Conservation (phyloP, 2,113 vertebrate genomes). For the Irena cyanogastra region DNA sequence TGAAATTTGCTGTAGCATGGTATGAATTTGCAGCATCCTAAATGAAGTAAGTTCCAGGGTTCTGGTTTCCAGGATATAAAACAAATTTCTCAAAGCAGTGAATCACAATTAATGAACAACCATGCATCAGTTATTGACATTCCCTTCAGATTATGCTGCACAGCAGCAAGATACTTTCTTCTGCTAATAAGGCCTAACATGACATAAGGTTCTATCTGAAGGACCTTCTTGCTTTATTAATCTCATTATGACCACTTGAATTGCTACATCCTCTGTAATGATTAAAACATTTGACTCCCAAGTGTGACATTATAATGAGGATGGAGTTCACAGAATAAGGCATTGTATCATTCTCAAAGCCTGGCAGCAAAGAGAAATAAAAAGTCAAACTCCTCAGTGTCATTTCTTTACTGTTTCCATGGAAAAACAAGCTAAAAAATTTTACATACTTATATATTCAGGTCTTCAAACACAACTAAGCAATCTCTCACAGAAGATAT, state of each 20-base stretch:
- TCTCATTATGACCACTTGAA: slow-evolving; percentile 52
- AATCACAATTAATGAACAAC: slow-evolving; percentile 32
- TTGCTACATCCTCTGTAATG: slow-evolving; percentile 31
- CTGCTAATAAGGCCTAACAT: slow-evolving; percentile 33
- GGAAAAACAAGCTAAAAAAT: not conserved
- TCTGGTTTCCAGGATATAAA: slow-evolving; percentile 3
- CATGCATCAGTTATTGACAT: not conserved
- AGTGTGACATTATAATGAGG: slow-evolving; percentile 33
- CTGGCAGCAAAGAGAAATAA: not conserved
- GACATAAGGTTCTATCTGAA: slow-evolving; percentile 21
- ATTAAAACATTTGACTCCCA: slow-evolving; percentile 52
- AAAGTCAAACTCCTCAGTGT: not conserved
- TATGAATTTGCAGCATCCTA: not conserved
- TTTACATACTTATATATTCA: not conserved
- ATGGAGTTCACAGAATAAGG: not conserved
- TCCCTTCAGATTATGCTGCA: slow-evolving; percentile 13
- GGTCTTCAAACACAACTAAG: not conserved
- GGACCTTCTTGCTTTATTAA: slow-evolving; percentile 57
- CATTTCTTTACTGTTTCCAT: not conserved
- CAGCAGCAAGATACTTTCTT: not conserved
- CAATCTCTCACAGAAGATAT: not conserved
- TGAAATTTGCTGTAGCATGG: not conserved
- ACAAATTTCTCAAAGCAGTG: slow-evolving; percentile 11
- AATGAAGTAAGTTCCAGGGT: not conserved
- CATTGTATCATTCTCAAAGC: not conserved